Evolutionary conservation across 2,888 invertebrate genomes (phyloP).

Genomic region (Lycia hirtaria): DNA sequence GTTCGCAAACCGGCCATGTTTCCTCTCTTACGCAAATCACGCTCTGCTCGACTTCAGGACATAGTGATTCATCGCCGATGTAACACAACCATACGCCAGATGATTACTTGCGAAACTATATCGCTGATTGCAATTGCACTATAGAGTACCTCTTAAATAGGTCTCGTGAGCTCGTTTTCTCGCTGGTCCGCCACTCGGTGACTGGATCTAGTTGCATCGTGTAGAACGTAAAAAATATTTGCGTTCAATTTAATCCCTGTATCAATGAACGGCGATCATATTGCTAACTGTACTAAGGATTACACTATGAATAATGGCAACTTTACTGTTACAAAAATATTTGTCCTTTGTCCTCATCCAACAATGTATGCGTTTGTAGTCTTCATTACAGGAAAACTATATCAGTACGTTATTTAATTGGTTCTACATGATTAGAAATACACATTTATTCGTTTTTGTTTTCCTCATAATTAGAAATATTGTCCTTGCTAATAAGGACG

Average conservation of each 20-base stretch:
- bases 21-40: conserved; percentile 58
- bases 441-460: conserved; percentile 14
- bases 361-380: background rate
- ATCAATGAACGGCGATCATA: conserved; percentile 16
- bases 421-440: conserved; percentile 20
- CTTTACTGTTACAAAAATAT: conserved; percentile 6
- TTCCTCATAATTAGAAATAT: conserved; percentile 20
- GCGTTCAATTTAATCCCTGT: conserved; percentile 21
- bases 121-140: conserved; percentile 47
- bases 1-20: conserved; percentile 55
- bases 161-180: conserved; percentile 32
- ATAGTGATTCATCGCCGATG: conserved; percentile 50
- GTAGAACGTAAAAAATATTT: too few relatives aligned
- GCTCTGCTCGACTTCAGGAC: conserved; percentile 45
- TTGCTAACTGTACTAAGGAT: background rate
- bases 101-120: conserved; percentile 51
- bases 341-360: conserved; percentile 2
- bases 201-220: conserved; percentile 19
- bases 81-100: conserved; percentile 45
- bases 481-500: conserved; percentile 13
- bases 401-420: conserved; percentile 20
- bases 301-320: background rate
- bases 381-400: conserved; percentile 27
- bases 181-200: conserved; percentile 20
- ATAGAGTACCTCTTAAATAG: conserved; percentile 35